phyloP scores from a whole-genome alignment of 1,140 invertebrate genomes.

The Polyergus mexicanus region DNA sequence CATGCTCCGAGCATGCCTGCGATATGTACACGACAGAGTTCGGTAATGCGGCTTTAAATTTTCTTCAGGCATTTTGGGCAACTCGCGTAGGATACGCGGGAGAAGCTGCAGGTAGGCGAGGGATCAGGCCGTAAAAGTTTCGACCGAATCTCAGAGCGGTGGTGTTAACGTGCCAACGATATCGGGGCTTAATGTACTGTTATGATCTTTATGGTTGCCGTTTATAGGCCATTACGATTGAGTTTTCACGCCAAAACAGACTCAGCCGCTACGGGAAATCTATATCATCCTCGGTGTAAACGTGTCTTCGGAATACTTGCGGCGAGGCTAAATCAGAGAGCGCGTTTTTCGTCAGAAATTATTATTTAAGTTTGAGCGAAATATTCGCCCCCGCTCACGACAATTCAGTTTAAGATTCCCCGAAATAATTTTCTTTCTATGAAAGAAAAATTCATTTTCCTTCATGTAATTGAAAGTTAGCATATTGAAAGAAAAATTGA shows the following conservation, averaged over 20 bases:
- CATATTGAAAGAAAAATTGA: neutral
- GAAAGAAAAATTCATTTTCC: neutral
- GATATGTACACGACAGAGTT: slow-evolving; percentile 39
- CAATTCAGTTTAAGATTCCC: slow-evolving; percentile 13
- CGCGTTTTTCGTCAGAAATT: neutral
- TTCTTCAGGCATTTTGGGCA: slow-evolving; percentile 41
- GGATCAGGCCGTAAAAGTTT: slow-evolving; percentile 69
- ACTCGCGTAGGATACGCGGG: neutral
- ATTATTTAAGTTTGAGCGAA: slow-evolving; percentile 18
- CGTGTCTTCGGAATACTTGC: neutral
- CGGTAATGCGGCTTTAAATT: slow-evolving; percentile 60
- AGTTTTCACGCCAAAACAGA: slow-evolving; percentile 77
- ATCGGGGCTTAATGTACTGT: slow-evolving; percentile 84
- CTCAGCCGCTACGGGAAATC: slow-evolving; percentile 8
- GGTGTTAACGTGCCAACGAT: slow-evolving; percentile 68
- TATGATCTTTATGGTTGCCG: slow-evolving; percentile 84
- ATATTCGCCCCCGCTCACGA: neutral
- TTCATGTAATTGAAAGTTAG: slow-evolving; percentile 3
- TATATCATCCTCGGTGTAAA: slow-evolving; percentile 13
- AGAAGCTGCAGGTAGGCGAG: slow-evolving; percentile 31
- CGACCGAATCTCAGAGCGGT: slow-evolving; percentile 18
- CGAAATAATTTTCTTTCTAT: neutral
- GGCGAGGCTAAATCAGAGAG: slow-evolving; percentile 27
- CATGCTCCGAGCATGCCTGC: slow-evolving; percentile 57
- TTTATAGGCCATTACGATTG: slow-evolving; percentile 84